These are phyloP conservation scores for Aegotheles bennettii DNA, from an alignment of 2,113 vertebrate genomes.

Conservation along the genomic window DNA sequence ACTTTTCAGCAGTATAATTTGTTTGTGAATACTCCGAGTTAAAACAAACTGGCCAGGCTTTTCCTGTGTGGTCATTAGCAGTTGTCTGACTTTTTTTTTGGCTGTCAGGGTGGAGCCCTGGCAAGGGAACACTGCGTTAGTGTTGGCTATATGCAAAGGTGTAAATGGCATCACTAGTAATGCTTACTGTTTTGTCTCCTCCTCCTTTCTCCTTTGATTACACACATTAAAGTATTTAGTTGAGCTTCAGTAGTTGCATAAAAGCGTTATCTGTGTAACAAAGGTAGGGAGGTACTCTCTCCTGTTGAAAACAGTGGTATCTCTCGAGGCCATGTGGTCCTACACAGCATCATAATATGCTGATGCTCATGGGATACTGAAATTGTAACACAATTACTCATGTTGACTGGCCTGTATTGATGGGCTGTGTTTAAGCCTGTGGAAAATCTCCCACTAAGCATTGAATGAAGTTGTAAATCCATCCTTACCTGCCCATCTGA, in stretches of 20 bases:
- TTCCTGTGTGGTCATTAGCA: neutral
- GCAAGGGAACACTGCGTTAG: rapidly evolving
- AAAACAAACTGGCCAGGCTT: neutral
- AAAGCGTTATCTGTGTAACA: neutral
- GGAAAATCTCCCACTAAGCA: neutral
- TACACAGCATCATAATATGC: rapidly evolving
- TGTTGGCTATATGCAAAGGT: neutral
- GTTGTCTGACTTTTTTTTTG: neutral
- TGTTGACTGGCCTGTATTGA: neutral
- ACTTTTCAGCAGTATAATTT: neutral
- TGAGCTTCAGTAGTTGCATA: neutral
- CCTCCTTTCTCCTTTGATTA: neutral
- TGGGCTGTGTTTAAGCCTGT: neutral
- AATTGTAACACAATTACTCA: neutral
- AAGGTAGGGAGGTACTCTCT: neutral
- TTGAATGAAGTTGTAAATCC: neutral
- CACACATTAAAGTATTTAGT: neutral
- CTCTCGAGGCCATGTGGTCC: neutral
- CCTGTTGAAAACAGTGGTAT: neutral
- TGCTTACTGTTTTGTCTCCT: neutral
- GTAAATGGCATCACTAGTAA: neutral
- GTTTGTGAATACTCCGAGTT: neutral
- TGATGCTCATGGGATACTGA: neutral
- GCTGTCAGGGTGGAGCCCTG: neutral
- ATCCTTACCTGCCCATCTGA: neutral